Evolutionary conservation across 2,797 vertebrate genomes (phyloP).

Genomic region (Tenualosa ilisha): DNA sequence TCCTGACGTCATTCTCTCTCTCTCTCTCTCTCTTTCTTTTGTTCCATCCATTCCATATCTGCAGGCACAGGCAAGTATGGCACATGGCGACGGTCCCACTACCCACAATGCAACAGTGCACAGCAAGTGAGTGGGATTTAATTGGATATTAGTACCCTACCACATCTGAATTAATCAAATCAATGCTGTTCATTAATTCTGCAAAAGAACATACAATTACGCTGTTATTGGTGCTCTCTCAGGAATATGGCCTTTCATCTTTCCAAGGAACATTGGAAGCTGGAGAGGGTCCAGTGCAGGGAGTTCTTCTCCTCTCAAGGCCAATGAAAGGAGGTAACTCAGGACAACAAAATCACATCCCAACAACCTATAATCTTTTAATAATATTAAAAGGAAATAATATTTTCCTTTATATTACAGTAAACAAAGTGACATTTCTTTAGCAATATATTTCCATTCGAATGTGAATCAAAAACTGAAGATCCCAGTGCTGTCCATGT

Average conservation of each 20-base stretch:
- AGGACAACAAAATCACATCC: background rate
- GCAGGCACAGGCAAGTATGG: slow-evolving; percentile 8
- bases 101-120: slow-evolving; percentile 3
- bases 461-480: background rate
- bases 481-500: background rate
- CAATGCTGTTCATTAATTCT: slow-evolving; percentile 83
- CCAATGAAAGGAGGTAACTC: background rate
- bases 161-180: slow-evolving; percentile 82
- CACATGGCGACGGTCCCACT: slow-evolving; percentile 5
- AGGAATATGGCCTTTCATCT: slow-evolving; percentile 81
- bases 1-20: background rate
- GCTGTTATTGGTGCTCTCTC: slow-evolving; percentile 76
- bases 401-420: background rate
- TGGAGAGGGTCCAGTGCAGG: slow-evolving; percentile 74
- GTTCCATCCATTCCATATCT: slow-evolving; percentile 16
- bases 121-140: slow-evolving; percentile 56
- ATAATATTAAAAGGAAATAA: too few relatives aligned
- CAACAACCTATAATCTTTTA: slow-evolving; percentile 5
- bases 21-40: background rate
- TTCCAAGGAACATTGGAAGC: slow-evolving; percentile 81
- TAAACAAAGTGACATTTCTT: background rate
- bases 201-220: slow-evolving; percentile 86
- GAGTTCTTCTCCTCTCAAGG: slow-evolving; percentile 57
- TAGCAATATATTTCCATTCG: background rate
- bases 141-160: slow-evolving; percentile 84